Evolutionary conservation across 2,888 invertebrate species (phyloP).

Genomic region (Tribolium freemani): DNA sequence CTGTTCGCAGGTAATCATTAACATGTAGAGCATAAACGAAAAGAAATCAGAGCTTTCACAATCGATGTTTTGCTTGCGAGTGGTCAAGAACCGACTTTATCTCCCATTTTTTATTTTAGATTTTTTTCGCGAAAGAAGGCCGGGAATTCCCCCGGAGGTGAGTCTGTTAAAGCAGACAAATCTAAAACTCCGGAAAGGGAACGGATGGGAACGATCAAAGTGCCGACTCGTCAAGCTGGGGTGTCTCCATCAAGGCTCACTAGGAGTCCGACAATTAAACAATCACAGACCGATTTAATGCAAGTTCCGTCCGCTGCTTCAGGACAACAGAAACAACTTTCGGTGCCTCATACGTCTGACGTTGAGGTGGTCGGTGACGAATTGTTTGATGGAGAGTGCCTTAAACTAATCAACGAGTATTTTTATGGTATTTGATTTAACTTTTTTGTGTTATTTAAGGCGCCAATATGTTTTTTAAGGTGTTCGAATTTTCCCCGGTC

Average conservation of each 20-base stretch:
- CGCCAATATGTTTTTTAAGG: conserved; percentile 61
- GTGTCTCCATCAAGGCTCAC: conserved; percentile 66
- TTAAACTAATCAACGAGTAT: conserved; percentile 96
- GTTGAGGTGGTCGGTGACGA: conserved; percentile 89
- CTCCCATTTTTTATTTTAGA: conserved; percentile 66
- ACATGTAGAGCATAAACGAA: conserved; percentile 32
- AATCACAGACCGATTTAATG: conserved; percentile 75
- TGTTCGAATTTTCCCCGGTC: conserved; percentile 90
- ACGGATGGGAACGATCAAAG: conserved; percentile 50
- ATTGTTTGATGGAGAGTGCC: conserved; percentile 87
- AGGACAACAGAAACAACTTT: conserved; percentile 81
- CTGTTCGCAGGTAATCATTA: conserved; percentile 36
- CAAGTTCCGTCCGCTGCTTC: conserved; percentile 76
- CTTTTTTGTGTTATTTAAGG: too few relatives aligned
- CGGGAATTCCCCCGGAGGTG: conserved; percentile 77
- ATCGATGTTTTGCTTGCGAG: conserved; percentile 18
- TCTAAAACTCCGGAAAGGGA: conserved; percentile 77
- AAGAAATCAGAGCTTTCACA: conserved; percentile 36
- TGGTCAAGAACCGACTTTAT: neutral
- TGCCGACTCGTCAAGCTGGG: conserved; percentile 64
- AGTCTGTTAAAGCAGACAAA: conserved; percentile 76
- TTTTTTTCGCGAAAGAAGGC: conserved; percentile 87
- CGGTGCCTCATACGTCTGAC: conserved; percentile 78
- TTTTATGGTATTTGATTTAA: conserved; percentile 79
- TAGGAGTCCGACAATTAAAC: conserved; percentile 69